phyloP scores from a whole-genome alignment of 2,113 vertebrate genomes.

The Laticauda colubrina region DNA sequence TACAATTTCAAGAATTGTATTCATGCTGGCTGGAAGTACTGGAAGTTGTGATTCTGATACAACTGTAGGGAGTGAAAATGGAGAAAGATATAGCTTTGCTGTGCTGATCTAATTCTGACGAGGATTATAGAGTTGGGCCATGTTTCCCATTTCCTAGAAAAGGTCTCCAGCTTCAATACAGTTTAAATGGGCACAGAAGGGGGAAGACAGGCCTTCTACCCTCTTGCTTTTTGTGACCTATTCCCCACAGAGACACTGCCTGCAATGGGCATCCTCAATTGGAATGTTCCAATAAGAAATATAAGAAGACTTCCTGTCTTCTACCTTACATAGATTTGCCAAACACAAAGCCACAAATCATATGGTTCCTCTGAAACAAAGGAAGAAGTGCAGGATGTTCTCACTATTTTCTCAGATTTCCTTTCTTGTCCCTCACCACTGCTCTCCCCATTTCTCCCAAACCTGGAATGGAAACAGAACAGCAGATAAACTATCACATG shows the following conservation, averaged over 20 bases:
- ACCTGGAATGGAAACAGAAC: not conserved
- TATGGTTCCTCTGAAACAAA: not conserved
- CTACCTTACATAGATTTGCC: not conserved
- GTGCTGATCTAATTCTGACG: not conserved
- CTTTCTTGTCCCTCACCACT: not conserved
- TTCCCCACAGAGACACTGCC: not conserved
- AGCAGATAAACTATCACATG: not conserved
- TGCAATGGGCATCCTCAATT: not conserved
- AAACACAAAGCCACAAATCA: not conserved
- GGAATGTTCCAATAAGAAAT: not conserved
- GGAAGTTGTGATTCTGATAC: not conserved
- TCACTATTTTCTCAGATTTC: not conserved
- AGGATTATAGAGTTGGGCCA: not conserved
- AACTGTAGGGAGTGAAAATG: not conserved
- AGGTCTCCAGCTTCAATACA: not conserved
- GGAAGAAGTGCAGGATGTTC: not conserved
- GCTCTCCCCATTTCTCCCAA: not conserved
- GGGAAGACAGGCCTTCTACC: not conserved
- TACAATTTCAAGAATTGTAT: not conserved
- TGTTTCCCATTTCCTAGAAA: not conserved
- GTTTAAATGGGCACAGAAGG: not conserved
- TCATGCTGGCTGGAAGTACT: not conserved
- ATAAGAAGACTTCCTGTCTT: not conserved
- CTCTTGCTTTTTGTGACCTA: not conserved
- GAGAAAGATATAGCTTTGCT: not conserved